phyloP scores from a whole-genome alignment of 2,797 vertebrate genomes.

The Emys orbicularis region DNA sequence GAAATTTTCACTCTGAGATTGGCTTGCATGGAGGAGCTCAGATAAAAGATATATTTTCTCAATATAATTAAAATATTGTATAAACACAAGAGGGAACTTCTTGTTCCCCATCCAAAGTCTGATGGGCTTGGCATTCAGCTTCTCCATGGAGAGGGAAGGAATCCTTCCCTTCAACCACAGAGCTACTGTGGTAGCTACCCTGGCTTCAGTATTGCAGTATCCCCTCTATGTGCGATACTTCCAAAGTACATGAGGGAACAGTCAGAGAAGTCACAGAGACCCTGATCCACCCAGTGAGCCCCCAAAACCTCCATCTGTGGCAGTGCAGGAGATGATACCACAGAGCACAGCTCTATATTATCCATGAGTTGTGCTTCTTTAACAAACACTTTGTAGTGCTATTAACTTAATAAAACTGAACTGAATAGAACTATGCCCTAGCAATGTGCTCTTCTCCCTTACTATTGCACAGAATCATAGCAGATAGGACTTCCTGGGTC shows the following conservation, averaged over 20 bases:
- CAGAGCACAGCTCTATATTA: background rate
- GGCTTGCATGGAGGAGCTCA: background rate
- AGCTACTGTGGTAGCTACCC: background rate
- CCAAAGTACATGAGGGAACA: background rate
- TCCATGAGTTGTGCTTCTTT: conserved; percentile 12
- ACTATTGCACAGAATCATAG: background rate
- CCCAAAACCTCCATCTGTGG: rapidly evolving
- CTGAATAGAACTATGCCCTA: background rate
- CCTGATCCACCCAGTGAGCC: background rate
- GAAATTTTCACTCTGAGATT: background rate
- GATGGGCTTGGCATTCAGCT: background rate
- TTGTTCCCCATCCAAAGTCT: background rate
- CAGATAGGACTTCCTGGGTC: background rate
- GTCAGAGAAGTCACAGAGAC: background rate
- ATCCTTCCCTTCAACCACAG: background rate
- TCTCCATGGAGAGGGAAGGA: background rate
- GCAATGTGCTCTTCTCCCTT: background rate
- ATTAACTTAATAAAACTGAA: conserved; percentile 9
- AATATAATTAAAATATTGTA: background rate
- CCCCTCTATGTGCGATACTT: background rate
- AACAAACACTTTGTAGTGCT: conserved; percentile 19
- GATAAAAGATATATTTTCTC: background rate
- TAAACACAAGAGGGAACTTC: background rate
- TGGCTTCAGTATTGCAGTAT: background rate
- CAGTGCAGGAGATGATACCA: background rate